phyloP scores from a whole-genome alignment of 1,140 invertebrate genomes.

The Cyclargus thomasi region DNA sequence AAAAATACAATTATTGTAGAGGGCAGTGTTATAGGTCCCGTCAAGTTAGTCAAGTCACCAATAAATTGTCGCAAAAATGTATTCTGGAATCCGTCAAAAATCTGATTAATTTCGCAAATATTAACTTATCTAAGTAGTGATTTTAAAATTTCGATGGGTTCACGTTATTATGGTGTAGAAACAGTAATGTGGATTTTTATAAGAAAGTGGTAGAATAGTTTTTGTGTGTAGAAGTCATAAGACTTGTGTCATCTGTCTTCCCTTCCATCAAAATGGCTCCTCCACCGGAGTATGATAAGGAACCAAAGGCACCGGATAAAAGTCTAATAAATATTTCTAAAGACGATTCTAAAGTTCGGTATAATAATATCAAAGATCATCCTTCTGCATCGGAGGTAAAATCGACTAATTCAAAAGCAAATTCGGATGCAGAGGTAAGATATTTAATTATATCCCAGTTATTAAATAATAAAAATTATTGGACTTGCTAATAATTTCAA shows the following conservation, averaged over 20 bases:
- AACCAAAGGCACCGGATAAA: constrained; percentile 82
- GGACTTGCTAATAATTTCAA: not conserved
- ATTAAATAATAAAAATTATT: not conserved
- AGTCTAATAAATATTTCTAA: constrained; percentile 61
- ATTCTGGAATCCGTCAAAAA: constrained; percentile 66
- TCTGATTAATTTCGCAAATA: constrained; percentile 56
- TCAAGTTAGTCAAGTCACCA: constrained; percentile 29
- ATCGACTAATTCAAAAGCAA: constrained; percentile 37
- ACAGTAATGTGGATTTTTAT: constrained; percentile 45
- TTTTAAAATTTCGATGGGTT: constrained; percentile 49
- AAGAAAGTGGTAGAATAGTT: constrained; percentile 40
- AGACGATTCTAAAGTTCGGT: constrained; percentile 57
- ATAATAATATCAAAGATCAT: constrained; percentile 54
- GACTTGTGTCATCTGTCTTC: constrained; percentile 75
- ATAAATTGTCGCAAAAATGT: constrained; percentile 51
- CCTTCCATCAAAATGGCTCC: constrained; percentile 81
- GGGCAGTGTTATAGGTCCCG: constrained; percentile 26
- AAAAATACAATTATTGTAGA: too few species aligned
- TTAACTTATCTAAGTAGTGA: constrained; percentile 44
- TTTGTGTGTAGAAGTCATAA: constrained; percentile 69
- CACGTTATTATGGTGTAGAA: constrained; percentile 51
- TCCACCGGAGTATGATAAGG: constrained; percentile 82
- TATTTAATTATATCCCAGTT: constrained; percentile 18
- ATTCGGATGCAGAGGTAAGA: constrained; percentile 60
- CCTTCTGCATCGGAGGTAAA: constrained; percentile 54